Evolutionary conservation across 2,888 invertebrate species (phyloP), one percentile per base, ranked within the genome.

Genomic region (Arenicola marina): DNA sequence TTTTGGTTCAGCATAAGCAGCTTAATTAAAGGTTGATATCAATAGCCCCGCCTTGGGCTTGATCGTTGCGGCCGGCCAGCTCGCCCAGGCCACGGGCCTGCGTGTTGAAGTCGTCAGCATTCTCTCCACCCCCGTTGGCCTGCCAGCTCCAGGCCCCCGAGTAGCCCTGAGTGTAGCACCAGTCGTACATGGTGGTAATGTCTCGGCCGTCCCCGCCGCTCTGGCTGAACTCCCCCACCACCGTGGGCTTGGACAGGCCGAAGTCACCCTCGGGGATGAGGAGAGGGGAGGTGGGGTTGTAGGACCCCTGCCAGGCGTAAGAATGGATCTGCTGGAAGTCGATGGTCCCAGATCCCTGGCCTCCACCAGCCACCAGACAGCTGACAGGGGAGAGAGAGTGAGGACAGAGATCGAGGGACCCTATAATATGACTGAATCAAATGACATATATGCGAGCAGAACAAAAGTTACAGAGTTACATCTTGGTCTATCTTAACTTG

Each of bases 221-320:
- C 60, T 73, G 69, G 31, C 73, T 73, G 62, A 72, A 74, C 46
- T 73, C 74, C n/a, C 73, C 73, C 51, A 74, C 65, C 1, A 74
- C 63, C 7, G 70, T 48, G 7, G 73, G 73, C 38, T 73, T 74
- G 56, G 62, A 31, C 44, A 57, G 46, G 28, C 59, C 56, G 54
- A 70, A 73, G 7, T 58, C 29, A 26, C 55, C 57, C 4, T 63
- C 65, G 56, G 65, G 62, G 51, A 72, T 70, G 62, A 59, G 63
- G 33, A 75, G 70, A 0, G 75, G 70, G 2, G 72, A 59, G 11
- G 55, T 48, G 1, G 55, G n/a, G 28, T 61, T 63, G 45, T 68
- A 75, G 1, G 59, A 45, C 7, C 66, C 66, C 18, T 65, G 51
- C 62, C 66, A 64, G 31, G 66, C 65, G 51, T 75, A 75, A 21